Percentiles rank a stretch among this genome's conserved stretches.
phyloP scores from a whole-genome alignment of 37 sponge, comb jelly and placozoan genomes.

The Axinella damicornis region DNA sequence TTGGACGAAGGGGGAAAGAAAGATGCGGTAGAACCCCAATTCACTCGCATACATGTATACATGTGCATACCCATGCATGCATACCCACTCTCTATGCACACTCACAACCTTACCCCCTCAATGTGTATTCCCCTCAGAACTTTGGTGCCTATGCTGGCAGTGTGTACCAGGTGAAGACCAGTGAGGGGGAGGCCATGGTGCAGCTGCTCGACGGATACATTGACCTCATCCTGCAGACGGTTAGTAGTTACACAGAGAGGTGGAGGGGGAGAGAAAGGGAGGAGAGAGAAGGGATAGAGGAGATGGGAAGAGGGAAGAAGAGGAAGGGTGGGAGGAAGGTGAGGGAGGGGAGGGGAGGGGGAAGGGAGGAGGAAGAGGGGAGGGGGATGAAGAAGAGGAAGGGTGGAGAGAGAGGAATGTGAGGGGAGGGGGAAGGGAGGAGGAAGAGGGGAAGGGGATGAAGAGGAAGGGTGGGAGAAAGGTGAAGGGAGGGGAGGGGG shows the following conservation, averaged over 20 bases:
- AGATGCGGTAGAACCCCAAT: no score
- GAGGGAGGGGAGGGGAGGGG: not conserved
- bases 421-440: not conserved
- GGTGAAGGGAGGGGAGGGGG: not conserved
- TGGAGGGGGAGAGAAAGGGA: not conserved
- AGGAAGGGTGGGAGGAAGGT: not conserved
- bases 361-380: not conserved
- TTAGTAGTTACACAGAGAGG: not conserved
- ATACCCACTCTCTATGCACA: no score
- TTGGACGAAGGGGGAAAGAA: no score
- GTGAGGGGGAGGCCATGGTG: constrained; percentile 73
- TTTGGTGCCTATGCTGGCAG: constrained; percentile 47
- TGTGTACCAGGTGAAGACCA: constrained; percentile 42
- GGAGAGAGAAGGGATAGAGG: not conserved
- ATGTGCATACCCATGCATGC: no score
- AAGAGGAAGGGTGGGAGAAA: not conserved
- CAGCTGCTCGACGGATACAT: constrained; percentile 74
- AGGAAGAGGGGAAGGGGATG: not conserved
- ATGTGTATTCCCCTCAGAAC: not conserved
- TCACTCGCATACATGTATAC: no score
- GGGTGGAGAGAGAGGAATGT: not conserved
- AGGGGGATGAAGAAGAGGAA: not conserved
- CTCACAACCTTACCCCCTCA: no score
- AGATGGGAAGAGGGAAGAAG: not conserved
- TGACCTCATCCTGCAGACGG: constrained; percentile 63